Base-by-base conservation (phyloP, 2,797 vertebrate genomes). In the Eulemur rubriventer region DNA sequence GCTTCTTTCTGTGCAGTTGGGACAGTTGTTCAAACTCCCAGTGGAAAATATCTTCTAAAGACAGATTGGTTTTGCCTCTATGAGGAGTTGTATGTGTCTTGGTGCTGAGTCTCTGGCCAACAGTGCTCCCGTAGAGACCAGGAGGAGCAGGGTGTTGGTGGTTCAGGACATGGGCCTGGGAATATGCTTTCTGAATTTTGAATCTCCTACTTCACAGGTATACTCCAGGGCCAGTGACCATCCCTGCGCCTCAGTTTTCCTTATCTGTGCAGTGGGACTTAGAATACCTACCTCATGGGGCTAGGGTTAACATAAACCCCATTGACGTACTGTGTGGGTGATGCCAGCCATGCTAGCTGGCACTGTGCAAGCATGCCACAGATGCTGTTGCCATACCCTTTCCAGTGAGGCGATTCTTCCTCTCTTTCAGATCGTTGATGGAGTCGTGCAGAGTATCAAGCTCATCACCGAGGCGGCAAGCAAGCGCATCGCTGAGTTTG, bases 371-470 rank as follows among this genome's bases (percentile, higher is more conserved):
- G 13, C 38, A 10, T 3, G n/a, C 24, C 84, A 63, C 43, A 5
- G 1, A 0, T 7, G 14, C 3, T 38, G 33, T 10, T 38, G 57
- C 59, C 61, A 20, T 16, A 0, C 4, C 35, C 41, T 91, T 48
- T 70, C 9, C 78, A 65, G 35, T 20, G 4, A 55, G 61, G 86
- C 59, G 0, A 28, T n/a, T 4, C 82, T 16, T 52, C n/a, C 35
- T 86, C 13, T 96, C 41, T 99, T 99, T 72, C 98, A 99, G 99
- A 99, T 99, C 79, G 99, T 99, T 30, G 99, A 99, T 55, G 99
- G 99, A 1, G 99, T 99, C 0, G 99, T 99, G 69, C 99, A 99
- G 96, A 99, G 99, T 91, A 99, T 99, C 98, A 99, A 99, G 98
- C 99, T 99, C 95, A 99, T 99, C 97, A 99, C 99, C 0, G 99